Percentiles rank a stretch among this genome's conserved stretches.
These are phyloP conservation scores for Clitarchus hookeri DNA, from an alignment of 2,888 invertebrate genomes.

Conservation along the genomic window DNA sequence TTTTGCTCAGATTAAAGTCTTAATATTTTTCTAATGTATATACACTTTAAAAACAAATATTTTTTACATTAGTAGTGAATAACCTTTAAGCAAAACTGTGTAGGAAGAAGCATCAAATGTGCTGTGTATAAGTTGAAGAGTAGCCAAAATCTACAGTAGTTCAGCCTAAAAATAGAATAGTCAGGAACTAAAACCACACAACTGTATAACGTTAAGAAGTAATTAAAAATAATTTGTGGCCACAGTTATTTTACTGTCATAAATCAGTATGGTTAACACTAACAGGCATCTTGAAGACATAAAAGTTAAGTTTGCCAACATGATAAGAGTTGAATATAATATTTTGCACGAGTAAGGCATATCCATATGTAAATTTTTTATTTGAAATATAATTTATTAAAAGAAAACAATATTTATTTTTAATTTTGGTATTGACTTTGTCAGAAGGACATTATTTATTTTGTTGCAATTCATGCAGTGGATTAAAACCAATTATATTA, in stretches of 20 bases:
- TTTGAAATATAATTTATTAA: too few relatives aligned
- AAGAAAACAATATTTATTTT: too few relatives aligned
- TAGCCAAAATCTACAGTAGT: slow-evolving; percentile 17
- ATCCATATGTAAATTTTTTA: too few relatives aligned
- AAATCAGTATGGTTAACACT: background rate
- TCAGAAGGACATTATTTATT: too few relatives aligned
- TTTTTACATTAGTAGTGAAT: background rate
- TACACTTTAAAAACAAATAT: too few relatives aligned
- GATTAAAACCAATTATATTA: too few relatives aligned
- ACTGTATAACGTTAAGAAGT: background rate
- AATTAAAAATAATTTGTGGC: background rate
- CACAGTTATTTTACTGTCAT: background rate
- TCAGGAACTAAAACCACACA: background rate
- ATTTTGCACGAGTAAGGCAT: too few relatives aligned
- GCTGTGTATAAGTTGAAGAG: background rate
- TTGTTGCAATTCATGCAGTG: too few relatives aligned
- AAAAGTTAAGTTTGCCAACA: background rate
- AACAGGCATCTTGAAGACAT: background rate
- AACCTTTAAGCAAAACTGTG: slow-evolving; percentile 15
- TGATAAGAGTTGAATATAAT: background rate
- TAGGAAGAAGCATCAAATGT: background rate
- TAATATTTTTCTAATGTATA: too few relatives aligned
- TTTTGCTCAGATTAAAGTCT: too few relatives aligned
- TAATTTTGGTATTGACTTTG: too few relatives aligned
- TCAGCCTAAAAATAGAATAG: slow-evolving; percentile 15